Conservation (phyloP, 2,797 vertebrate genomes). For the Erethizon dorsatum region DNA sequence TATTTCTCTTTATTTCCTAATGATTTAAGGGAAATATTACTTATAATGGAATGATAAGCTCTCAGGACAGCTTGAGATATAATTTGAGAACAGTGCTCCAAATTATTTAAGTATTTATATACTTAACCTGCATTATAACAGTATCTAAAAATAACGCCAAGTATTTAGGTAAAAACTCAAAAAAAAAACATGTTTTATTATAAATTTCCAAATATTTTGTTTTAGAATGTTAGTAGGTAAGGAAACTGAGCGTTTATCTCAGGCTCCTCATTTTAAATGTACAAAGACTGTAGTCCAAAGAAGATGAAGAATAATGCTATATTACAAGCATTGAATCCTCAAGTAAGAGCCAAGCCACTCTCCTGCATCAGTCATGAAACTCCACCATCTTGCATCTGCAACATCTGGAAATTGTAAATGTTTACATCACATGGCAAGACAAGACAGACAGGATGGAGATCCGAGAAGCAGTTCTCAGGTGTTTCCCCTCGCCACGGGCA, state of each 20-base stretch:
- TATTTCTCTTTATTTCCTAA: neutral
- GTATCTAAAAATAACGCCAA: neutral
- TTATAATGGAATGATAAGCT: neutral
- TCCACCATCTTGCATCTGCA: neutral
- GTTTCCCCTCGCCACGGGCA: rapidly evolving
- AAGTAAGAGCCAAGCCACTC: neutral
- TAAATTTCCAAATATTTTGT: neutral
- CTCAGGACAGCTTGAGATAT: neutral
- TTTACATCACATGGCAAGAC: neutral
- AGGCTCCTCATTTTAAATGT: neutral
- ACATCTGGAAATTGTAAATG: neutral
- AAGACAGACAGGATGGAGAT: neutral
- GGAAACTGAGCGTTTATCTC: neutral
- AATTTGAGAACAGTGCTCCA: neutral
- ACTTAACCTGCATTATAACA: neutral
- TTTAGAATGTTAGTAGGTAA: neutral
- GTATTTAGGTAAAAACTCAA: neutral
- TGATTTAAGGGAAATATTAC: neutral
- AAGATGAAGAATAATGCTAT: neutral
- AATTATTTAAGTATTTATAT: neutral
- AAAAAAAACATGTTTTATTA: neutral
- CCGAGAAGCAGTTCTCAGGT: neutral
- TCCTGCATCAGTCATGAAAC: neutral
- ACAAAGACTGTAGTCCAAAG: neutral
- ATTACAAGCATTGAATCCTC: neutral